Evolutionary conservation across 2,797 vertebrate genomes (phyloP).

Genomic region (Harpagifer antarcticus): DNA sequence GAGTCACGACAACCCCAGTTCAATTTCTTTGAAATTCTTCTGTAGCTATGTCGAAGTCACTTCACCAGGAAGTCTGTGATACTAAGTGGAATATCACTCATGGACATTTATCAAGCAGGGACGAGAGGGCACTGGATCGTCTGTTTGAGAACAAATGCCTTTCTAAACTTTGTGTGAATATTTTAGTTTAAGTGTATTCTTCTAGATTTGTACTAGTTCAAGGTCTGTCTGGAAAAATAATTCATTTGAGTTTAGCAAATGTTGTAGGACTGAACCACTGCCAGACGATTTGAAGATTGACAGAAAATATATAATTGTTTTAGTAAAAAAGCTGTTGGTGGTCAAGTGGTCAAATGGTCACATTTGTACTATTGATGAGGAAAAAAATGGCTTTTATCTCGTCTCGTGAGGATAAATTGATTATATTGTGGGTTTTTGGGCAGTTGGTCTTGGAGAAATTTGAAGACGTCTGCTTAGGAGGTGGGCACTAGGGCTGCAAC

Average conservation of each 20-base stretch:
- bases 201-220: not conserved
- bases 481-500: not conserved
- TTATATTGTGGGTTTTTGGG: not conserved
- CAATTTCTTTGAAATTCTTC: no score
- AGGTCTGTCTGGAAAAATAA: not conserved
- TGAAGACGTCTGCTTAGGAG: not conserved
- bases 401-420: not conserved
- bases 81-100: not conserved
- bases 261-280: not conserved
- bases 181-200: not conserved
- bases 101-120: not conserved
- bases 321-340: no score
- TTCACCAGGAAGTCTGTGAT: not conserved
- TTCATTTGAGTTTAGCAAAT: not conserved
- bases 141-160: not conserved
- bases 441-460: not conserved
- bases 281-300: not conserved
- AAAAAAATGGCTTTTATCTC: no score
- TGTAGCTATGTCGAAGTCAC: no score
- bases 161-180: not conserved
- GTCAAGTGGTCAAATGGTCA: no score
- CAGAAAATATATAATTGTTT: not conserved
- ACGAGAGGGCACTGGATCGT: no score
- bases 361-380: no score
- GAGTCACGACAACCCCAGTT: no score